Evolutionary conservation across 2,888 invertebrate genomes (phyloP).

Genomic region (Pedicia rivosa): DNA sequence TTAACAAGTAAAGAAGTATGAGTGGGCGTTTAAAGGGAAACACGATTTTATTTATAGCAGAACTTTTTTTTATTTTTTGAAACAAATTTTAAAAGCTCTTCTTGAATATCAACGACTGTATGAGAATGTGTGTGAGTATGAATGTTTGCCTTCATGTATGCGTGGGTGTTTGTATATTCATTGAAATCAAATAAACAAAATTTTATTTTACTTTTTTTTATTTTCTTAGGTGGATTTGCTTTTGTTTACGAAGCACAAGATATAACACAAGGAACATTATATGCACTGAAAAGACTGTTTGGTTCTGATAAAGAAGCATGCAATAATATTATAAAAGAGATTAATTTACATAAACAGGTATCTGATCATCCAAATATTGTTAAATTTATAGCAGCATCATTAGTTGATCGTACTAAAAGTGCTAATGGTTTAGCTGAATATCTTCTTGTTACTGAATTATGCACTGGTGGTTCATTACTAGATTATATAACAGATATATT

Average conservation of each 20-base stretch:
- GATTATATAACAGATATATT: slow-evolving; percentile 24
- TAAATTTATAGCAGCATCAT: slow-evolving; percentile 70
- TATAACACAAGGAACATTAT: slow-evolving; percentile 66
- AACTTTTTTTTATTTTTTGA: too few relatives aligned
- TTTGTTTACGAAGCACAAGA: slow-evolving; percentile 93
- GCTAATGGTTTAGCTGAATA: slow-evolving; percentile 77
- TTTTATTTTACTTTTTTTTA: too few relatives aligned
- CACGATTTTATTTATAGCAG: too few relatives aligned
- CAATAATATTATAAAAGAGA: slow-evolving; percentile 64
- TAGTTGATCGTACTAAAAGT: slow-evolving; percentile 63
- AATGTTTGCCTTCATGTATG: too few relatives aligned
- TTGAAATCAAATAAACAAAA: too few relatives aligned
- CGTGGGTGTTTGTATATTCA: too few relatives aligned
- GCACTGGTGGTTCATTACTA: slow-evolving; percentile 39
- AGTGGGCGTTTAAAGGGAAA: too few relatives aligned
- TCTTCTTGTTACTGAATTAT: slow-evolving; percentile 81
- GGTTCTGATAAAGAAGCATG: slow-evolving; percentile 71
- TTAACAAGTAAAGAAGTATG: too few relatives aligned
- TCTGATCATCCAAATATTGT: slow-evolving; percentile 87
- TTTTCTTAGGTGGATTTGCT: slow-evolving; percentile 92
- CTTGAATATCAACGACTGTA: too few relatives aligned
- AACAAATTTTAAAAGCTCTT: too few relatives aligned
- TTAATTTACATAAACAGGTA: slow-evolving; percentile 69
- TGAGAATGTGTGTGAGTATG: too few relatives aligned
- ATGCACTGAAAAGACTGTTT: slow-evolving; percentile 80